These are phyloP conservation scores for Apteryx mantelli DNA, from an alignment of 2,113 vertebrate species.

Conservation along the genomic window DNA sequence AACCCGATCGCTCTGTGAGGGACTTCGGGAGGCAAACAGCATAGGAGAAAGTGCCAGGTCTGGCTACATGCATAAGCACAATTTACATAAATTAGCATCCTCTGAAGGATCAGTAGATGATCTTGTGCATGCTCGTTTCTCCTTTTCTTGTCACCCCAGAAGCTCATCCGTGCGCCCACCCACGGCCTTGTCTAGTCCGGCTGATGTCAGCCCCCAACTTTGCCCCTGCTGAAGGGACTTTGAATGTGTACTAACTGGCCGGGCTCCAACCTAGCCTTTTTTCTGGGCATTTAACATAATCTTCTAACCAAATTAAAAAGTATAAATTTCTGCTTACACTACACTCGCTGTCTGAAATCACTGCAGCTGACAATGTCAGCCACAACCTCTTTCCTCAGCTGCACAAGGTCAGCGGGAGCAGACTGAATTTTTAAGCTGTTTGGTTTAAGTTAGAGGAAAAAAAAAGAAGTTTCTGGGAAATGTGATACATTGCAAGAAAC, in stretches of 20 bases:
- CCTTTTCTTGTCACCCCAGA: background rate
- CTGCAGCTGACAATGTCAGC: background rate
- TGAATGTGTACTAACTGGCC: background rate
- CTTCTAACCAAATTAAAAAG: background rate
- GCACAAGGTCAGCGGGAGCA: background rate
- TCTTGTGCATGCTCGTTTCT: background rate
- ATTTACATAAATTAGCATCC: constrained; percentile 39
- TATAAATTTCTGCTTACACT: background rate
- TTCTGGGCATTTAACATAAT: background rate
- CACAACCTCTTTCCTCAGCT: background rate
- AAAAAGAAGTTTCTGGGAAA: background rate
- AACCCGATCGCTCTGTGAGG: background rate
- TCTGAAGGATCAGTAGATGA: background rate
- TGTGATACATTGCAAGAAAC: background rate
- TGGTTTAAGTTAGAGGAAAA: background rate
- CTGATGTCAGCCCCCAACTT: background rate
- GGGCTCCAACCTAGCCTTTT: background rate
- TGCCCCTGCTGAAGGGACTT: background rate
- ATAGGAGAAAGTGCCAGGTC: constrained; percentile 26
- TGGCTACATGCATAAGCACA: constrained; percentile 27
- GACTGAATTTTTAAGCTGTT: background rate
- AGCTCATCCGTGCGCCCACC: background rate
- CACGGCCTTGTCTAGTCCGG: background rate
- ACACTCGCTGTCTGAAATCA: background rate
- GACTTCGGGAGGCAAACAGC: background rate